Percentiles rank a stretch among this genome's conserved stretches.
These are phyloP conservation scores for Drosophila paranaensis DNA, from an alignment of 2,888 invertebrate genomes.

Conservation along the genomic window DNA sequence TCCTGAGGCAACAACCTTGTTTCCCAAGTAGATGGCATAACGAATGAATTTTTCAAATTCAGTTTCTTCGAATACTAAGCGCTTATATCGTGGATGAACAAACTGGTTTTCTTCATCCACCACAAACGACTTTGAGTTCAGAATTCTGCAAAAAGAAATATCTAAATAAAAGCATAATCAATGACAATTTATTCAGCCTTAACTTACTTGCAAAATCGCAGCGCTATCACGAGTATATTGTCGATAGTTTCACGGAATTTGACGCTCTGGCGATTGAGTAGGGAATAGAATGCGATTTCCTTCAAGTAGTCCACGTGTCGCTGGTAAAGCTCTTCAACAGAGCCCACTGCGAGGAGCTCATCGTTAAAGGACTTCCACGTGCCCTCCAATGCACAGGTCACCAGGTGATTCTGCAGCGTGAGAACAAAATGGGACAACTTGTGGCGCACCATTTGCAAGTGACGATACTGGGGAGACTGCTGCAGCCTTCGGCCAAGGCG, in stretches of 20 bases:
- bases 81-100: constrained; percentile 82
- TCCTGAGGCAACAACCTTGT: constrained; percentile 83
- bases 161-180: neutral
- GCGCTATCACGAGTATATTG: constrained; percentile 89
- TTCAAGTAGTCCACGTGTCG: constrained; percentile 91
- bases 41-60: constrained; percentile 83
- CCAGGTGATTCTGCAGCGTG: constrained; percentile 91
- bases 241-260: constrained; percentile 89
- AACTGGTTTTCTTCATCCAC: constrained; percentile 69
- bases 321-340: constrained; percentile 90
- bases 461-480: constrained; percentile 89
- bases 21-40: constrained; percentile 83
- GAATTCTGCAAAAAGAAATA: constrained; percentile 64
- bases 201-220: constrained; percentile 86
- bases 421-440: constrained; percentile 91
- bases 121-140: constrained; percentile 79
- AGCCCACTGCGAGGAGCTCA: constrained; percentile 88
- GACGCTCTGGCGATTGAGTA: constrained; percentile 89
- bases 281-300: constrained; percentile 90
- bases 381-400: constrained; percentile 90
- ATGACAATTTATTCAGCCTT: neutral
- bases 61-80: constrained; percentile 79
- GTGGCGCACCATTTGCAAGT: constrained; percentile 90
- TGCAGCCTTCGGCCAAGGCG: constrained; percentile 86
- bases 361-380: constrained; percentile 91